These are phyloP conservation scores for Sinocyclocheilus grahami DNA, from an alignment of 2,113 vertebrate species.

Conservation along the genomic window DNA sequence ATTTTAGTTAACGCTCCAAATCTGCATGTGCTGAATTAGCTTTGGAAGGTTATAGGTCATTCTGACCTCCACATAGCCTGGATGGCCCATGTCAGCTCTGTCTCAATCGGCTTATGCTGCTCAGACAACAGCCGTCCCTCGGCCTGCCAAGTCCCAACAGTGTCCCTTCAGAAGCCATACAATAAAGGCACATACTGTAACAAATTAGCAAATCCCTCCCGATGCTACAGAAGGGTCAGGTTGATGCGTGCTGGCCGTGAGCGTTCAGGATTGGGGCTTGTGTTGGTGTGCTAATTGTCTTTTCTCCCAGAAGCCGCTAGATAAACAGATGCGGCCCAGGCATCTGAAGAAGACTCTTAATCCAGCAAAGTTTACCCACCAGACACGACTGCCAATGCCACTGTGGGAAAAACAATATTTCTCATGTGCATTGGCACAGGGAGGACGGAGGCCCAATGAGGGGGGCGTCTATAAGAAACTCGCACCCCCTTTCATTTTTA, in stretches of 20 bases:
- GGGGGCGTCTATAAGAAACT: slow-evolving; percentile 19
- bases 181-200: slow-evolving; percentile 56
- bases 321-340: slow-evolving; percentile 41
- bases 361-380: slow-evolving; percentile 43
- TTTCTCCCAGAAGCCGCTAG: slow-evolving; percentile 53
- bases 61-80: neutral
- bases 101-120: neutral
- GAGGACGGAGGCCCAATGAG: slow-evolving; percentile 4
- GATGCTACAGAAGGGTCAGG: neutral
- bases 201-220: slow-evolving; percentile 47
- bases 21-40: neutral
- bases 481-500: slow-evolving; percentile 40
- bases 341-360: slow-evolving; percentile 12
- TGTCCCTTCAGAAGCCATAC: slow-evolving; percentile 12
- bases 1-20: too few species aligned
- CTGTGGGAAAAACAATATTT: slow-evolving; percentile 42
- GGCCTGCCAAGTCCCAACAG: neutral
- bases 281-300: slow-evolving; percentile 62
- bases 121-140: neutral
- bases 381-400: neutral
- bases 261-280: neutral
- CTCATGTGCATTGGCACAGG: neutral
- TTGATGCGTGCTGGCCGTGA: slow-evolving; percentile 34
- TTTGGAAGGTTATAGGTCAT: slow-evolving; percentile 3
- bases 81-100: neutral